Evolutionary conservation across 2,888 invertebrate genomes (phyloP), one percentile per base, ranked within the genome.

Genomic region (Catocala fraxini): DNA sequence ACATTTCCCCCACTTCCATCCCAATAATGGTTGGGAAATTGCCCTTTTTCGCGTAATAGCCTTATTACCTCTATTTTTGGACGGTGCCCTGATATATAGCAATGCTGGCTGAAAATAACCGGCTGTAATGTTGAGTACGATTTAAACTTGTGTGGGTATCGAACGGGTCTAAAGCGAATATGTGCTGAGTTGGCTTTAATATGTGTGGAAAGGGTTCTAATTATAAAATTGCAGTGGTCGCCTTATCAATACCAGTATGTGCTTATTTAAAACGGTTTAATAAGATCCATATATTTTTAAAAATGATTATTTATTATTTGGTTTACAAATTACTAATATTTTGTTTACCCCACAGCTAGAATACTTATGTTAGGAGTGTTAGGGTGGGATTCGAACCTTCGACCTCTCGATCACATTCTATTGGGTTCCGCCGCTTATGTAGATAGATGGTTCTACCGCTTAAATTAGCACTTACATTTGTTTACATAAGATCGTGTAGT

Each of bases 21-120:
- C 56, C 33, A 39, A 55, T 67, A 65, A 75, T 72, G 69, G 63
- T 43, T 47, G 48, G 54, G 69, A 71, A 75, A 66, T 65, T 53
- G 61, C 54, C 39, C 59, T 65, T 75, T 72, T 63, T 63, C 57
- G 46, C 55, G 47, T 62, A 59, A 60, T 53, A 15, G 56, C 59
- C 56, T 62, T 65, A 69, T 66, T 67, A 72, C 65, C 63, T 71
- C 64, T 63, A 69, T 63, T 66, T 65, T 49, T 15, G 46, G 13
- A 39, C 46, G 25, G 25, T 15, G 34, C 15, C 60, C 71, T 63
- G 48, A 41, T 46, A 57, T 43, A 46, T 46, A 54, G n/a, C 11
- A 39, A n/a, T 34, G 25, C 25, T 25, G n/a, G 10, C 33, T 33
- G 33, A 55, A 55, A 55, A 47, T 47, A 48, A 12, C 48, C 2